Percentiles rank a stretch among this genome's conserved stretches.
phyloP scores from a whole-genome alignment of 1,140 invertebrate genomes.

The Hyles vespertilio region DNA sequence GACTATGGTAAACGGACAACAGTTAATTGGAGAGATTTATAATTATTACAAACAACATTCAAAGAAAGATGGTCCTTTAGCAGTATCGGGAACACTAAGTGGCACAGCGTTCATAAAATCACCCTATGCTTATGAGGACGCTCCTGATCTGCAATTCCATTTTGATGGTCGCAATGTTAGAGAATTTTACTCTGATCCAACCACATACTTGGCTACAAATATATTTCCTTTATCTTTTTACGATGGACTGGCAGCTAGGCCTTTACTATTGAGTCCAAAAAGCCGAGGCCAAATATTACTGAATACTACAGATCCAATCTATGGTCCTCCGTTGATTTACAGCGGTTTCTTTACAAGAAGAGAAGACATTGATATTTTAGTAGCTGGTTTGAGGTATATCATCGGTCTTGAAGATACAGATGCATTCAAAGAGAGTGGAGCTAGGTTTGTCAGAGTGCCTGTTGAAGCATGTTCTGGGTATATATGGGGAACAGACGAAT shows the following conservation, averaged over 20 bases:
- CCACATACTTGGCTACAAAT: conserved; percentile 56
- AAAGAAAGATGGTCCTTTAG: conserved; percentile 51
- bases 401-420: conserved; percentile 76
- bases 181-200: conserved; percentile 66
- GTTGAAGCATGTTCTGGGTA: conserved; percentile 78
- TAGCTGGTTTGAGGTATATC: conserved; percentile 76
- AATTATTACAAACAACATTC: neutral
- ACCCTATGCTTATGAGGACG: conserved; percentile 50
- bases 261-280: conserved; percentile 81
- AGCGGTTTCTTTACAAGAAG: conserved; percentile 83
- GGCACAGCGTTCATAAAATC: conserved; percentile 71
- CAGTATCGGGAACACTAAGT: conserved; percentile 64
- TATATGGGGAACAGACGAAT: conserved; percentile 77
- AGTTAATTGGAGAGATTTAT: neutral
- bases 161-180: conserved; percentile 74
- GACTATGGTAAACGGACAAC: neutral
- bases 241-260: conserved; percentile 57
- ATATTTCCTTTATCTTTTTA: conserved; percentile 70
- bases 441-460: conserved; percentile 74
- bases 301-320: conserved; percentile 79
- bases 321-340: conserved; percentile 85
- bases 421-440: conserved; percentile 76
- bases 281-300: conserved; percentile 82
- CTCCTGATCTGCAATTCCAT: conserved; percentile 80
- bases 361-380: conserved; percentile 78